Base-by-base conservation (phyloP, 2,888 invertebrate species). In the Patella depressa region DNA sequence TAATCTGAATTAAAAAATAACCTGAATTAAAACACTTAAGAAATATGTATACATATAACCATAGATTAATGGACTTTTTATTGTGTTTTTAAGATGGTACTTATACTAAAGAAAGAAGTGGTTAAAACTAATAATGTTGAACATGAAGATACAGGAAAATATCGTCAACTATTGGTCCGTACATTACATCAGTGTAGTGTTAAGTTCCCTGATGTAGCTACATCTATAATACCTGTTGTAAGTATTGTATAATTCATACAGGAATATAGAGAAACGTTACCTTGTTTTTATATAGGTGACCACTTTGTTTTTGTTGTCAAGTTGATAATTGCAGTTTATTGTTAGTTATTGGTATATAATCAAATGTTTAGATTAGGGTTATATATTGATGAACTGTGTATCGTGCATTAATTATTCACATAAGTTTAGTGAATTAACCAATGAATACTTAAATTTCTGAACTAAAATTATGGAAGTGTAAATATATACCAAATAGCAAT, bases 101-200 rank as follows among this genome's bases (percentile, higher is more conserved):
- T 96, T 78, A 95, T 98, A 78, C 93, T 98, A 84, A 96, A 96
- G 90, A 98, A 98, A 85, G 97, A 98, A 93, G 96, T 98, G 0
- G 94, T 96, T 19, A 96, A 98, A 91, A 98, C 97, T 0, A 95
- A 95, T 89, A 95, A 96, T 2, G 93, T 93, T 14, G 98, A 98
- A 89, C 96, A 96, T 80, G 99, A 99, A 92, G 98, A 99, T 91
- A 96, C 97, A 24, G 97, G 97, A 82, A 96, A 96, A 92, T 99
- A 99, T 92, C 94, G 98, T 0, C 98, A 98, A 93, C 94, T 99
- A 82, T 94, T 99, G 57, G 99, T 99, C 71, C 94, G 97, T 78
- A 99, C 99, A 0, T 92, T 99, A 84, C 99, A 99, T 92, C 94
- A 95, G 59, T 97, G 97, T 89, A 96, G 96, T 76, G 95, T 98